These are phyloP conservation scores for Chiloscyllium punctatum DNA, from an alignment of 2,797 vertebrate species.

Conservation along the genomic window DNA sequence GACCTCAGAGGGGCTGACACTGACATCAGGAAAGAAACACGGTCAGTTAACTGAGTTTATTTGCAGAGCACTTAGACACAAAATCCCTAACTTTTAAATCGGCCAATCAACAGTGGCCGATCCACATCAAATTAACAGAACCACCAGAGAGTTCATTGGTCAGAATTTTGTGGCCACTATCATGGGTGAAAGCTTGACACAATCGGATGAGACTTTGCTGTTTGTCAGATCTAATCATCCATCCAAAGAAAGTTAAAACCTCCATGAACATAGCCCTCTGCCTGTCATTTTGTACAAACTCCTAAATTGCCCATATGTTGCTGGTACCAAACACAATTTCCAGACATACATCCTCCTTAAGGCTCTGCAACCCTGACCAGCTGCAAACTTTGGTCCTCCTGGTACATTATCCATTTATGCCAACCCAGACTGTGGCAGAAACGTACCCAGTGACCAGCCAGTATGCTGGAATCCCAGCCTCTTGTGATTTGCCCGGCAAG, in stretches of 20 bases:
- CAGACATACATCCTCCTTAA: background rate
- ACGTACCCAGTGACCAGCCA: background rate
- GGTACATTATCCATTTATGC: background rate
- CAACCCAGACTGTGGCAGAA: background rate
- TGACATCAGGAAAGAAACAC: too few relatives aligned
- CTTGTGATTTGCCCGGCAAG: background rate
- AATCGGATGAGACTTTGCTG: background rate
- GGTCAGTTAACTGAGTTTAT: too few relatives aligned
- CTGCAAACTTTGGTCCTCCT: background rate
- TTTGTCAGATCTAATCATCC: background rate
- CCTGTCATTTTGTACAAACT: background rate
- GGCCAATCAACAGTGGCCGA: too few relatives aligned
- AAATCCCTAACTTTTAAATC: too few relatives aligned
- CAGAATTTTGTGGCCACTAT: background rate
- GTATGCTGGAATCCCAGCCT: background rate
- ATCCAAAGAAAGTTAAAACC: background rate
- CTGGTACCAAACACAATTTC: background rate
- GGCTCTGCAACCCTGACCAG: background rate
- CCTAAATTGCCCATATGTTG: background rate
- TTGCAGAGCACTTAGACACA: too few relatives aligned
- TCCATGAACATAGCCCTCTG: background rate
- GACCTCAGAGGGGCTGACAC: too few relatives aligned
- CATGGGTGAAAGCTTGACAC: background rate
- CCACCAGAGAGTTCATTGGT: too few relatives aligned
- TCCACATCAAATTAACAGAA: too few relatives aligned